Evolutionary conservation across 2,888 invertebrate species (phyloP), one percentile per base, ranked within the genome.

Genomic region (Microchrysa polita): DNA sequence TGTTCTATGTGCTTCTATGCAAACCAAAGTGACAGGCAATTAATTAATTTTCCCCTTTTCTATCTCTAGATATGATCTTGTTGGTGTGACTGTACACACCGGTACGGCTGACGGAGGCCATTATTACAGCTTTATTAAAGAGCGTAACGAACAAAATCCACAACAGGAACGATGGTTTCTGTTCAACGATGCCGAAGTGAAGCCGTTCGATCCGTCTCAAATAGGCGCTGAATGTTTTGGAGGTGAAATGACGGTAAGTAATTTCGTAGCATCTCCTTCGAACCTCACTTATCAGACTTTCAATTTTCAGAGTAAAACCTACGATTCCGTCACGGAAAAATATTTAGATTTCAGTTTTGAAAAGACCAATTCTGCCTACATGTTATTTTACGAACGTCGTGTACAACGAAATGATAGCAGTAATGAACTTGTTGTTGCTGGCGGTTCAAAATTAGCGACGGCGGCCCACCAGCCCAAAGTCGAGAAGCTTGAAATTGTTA

Each of bases 51-150:
- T n/a, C n/a, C n/a, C n/a, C n/a, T n/a, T n/a, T n/a, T n/a, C n/a
- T n/a, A n/a, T 16, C 71, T 77, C 1, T 77, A 89, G 89, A 72
- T 89, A 93, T 85, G 94, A 95, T 83, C 84, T 96, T 77, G 95
- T 95, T 76, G 97, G 97, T 12, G 96, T 97, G 12, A 97, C 97
- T 0, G 97, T 97, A 0, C 97, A 97, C 86, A 97, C 97, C 16
- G 97, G 97, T n/a, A 97, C 96, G 0, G 97, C 97, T 1, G 97
- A 97, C 83, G 97, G 97, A 72, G 97, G 97, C 0, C 97, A 97
- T 85, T 97, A 97, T 85, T 97, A 97, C 85, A 93, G 93, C 87
- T 97, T 97, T 83, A 97, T 97, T 76, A 90, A 96, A 77, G 97
- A 97, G 85, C 88, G 96, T 48, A 90, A 89, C 77, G 88, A 91